Conservation (phyloP, 1,140 invertebrate species). For the Hormaphis cornu region DNA sequence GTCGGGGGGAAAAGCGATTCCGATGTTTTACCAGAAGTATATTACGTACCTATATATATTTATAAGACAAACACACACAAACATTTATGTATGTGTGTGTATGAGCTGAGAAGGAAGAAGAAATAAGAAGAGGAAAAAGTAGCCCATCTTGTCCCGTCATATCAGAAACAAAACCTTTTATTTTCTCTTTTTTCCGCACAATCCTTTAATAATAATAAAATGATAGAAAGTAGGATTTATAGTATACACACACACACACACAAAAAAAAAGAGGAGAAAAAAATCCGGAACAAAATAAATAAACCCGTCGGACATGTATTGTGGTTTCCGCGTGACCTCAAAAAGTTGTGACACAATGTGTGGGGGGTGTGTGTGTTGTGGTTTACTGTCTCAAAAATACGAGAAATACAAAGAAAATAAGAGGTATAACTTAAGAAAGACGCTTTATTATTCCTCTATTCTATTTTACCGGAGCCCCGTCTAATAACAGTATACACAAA, state of each 20-base stretch:
- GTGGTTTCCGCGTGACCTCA: neutral
- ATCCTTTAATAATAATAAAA: constrained; percentile 23
- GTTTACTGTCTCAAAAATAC: no score
- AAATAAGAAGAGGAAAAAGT: neutral
- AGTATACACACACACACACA: neutral
- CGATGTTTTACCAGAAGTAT: neutral
- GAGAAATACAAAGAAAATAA: no score
- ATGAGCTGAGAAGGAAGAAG: neutral
- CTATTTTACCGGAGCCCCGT: no score
- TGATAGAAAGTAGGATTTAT: neutral
- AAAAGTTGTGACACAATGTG: neutral
- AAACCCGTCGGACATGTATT: neutral
- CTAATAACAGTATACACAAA: no score
- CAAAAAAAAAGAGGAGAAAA: neutral
- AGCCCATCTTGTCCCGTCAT: constrained; percentile 7
- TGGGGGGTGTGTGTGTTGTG: no score
- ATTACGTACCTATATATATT: neutral
- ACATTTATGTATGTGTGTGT: no score
- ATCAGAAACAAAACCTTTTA: constrained; percentile 14
- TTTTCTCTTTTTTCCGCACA: neutral
- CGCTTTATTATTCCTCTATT: no score
- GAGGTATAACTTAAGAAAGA: no score
- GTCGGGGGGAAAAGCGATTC: neutral
- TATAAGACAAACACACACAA: no score
- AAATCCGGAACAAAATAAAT: neutral